Evolutionary conservation across 1,140 invertebrate species (phyloP).

Genomic region (Bombyx mandarina): DNA sequence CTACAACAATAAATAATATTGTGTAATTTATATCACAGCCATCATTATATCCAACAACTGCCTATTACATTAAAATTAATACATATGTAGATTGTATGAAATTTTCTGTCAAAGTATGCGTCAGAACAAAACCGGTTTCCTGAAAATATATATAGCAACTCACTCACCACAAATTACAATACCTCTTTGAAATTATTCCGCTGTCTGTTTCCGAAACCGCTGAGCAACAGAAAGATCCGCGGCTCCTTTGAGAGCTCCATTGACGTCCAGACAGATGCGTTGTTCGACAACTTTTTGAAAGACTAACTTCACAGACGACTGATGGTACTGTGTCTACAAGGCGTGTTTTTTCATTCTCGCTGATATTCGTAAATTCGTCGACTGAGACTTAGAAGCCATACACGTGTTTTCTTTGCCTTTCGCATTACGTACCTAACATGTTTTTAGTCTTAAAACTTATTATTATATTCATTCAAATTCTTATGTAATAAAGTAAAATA

Average conservation of each 20-base stretch:
- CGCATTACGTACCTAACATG: background rate
- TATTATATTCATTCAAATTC: too few relatives aligned
- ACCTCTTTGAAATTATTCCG: background rate
- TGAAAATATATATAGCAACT: too few relatives aligned
- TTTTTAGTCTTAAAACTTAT: too few relatives aligned
- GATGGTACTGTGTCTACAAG: conserved; percentile 11
- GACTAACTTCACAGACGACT: conserved; percentile 47
- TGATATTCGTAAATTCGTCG: background rate
- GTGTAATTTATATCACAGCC: too few relatives aligned
- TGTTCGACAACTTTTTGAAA: conserved; percentile 50
- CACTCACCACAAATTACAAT: background rate
- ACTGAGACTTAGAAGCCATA: too few relatives aligned
- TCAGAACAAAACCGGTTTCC: too few relatives aligned
- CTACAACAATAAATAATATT: too few relatives aligned
- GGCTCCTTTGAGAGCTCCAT: conserved; percentile 33
- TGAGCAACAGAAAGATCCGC: conserved; percentile 21
- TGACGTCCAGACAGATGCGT: conserved; percentile 41
- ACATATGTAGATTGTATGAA: too few relatives aligned
- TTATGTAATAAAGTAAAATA: too few relatives aligned
- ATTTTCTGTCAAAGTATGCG: too few relatives aligned
- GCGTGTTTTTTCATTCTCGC: conserved; percentile 7
- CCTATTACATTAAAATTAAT: too few relatives aligned
- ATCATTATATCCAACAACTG: too few relatives aligned
- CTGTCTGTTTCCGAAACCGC: conserved; percentile 12
- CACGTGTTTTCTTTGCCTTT: background rate